Conservation (phyloP, 2,888 invertebrate genomes). For the Siphlonurus alternatus region DNA sequence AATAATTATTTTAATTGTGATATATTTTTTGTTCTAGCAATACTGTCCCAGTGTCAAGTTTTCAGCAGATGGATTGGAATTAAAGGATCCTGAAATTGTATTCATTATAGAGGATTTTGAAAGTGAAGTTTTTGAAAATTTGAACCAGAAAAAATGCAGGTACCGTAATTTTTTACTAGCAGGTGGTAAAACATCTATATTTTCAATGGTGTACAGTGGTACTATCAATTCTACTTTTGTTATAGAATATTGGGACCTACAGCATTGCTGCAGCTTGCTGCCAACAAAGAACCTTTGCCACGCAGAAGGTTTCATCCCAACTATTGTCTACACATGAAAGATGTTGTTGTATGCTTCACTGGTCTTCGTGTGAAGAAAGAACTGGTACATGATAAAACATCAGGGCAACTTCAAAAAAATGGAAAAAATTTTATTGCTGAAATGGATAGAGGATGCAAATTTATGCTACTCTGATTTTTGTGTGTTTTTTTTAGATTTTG, state of each 20-base stretch:
- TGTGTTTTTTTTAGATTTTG: no score
- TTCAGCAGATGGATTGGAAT: neutral
- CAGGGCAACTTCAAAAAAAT: no score
- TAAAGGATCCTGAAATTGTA: conserved; percentile 35
- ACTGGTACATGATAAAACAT: conserved; percentile 71
- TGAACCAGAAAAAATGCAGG: conserved; percentile 38
- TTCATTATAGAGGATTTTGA: conserved; percentile 61
- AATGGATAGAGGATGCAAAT: no score
- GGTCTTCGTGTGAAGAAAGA: conserved; percentile 81
- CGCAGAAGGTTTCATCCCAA: conserved; percentile 56
- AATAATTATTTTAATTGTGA: no score
- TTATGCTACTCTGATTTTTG: no score
- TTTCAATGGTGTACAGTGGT: conserved; percentile 2
- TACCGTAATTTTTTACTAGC: conserved; percentile 18
- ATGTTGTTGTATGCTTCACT: conserved; percentile 78
- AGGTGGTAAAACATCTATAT: conserved; percentile 15
- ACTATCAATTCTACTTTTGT: conserved; percentile 13
- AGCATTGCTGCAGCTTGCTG: conserved; percentile 57
- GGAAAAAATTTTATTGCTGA: no score
- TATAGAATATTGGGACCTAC: conserved; percentile 62
- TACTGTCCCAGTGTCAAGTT: neutral
- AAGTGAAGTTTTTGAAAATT: conserved; percentile 47
- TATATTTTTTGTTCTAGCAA: neutral
- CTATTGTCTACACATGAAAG: conserved; percentile 76
- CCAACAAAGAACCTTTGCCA: conserved; percentile 51